Evolutionary conservation across 2,113 vertebrate species (phyloP).

Genomic region (Oriolus oriolus): DNA sequence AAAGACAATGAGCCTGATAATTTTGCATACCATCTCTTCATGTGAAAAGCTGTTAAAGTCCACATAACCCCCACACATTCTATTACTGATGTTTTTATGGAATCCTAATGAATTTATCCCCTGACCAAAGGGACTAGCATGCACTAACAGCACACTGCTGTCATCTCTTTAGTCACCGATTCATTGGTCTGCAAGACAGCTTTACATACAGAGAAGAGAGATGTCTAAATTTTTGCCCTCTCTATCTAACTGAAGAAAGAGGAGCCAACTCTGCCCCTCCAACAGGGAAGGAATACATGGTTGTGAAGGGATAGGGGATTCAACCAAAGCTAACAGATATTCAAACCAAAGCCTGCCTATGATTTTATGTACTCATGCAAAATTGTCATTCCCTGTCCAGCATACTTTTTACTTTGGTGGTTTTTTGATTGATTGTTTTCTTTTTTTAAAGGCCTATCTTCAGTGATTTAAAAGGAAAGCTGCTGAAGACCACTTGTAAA

Average conservation of each 20-base stretch:
- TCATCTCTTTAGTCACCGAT: background rate
- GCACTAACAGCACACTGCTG: background rate
- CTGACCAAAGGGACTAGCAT: background rate
- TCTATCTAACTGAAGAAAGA: background rate
- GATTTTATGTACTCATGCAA: background rate
- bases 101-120: background rate
- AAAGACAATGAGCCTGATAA: background rate
- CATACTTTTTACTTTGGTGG: background rate
- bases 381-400: background rate
- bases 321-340: background rate
- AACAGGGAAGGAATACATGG: background rate
- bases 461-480: background rate
- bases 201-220: background rate
- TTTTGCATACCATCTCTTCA: background rate
- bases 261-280: background rate
- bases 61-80: background rate
- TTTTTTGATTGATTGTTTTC: background rate
- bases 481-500: background rate
- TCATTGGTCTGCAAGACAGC: background rate
- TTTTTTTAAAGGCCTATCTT: background rate
- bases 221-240: background rate
- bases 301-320: background rate
- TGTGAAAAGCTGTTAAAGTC: background rate
- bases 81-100: background rate
- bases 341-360: background rate